phyloP scores from a whole-genome alignment of 2,888 invertebrate genomes.

The Pseudeuparius sepicola region DNA sequence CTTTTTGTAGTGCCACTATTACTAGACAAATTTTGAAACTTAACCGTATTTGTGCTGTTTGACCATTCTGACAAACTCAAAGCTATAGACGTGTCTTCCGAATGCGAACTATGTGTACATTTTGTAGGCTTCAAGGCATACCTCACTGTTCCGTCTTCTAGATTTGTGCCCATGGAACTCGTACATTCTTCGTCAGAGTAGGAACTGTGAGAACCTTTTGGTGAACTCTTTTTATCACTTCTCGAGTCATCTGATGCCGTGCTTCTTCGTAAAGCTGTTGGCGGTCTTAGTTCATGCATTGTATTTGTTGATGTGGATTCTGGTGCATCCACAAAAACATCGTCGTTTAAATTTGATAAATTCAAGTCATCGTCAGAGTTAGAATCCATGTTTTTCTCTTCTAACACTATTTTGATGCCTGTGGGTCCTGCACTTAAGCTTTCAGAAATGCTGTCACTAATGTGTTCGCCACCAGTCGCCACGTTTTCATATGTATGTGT shows the following conservation, averaged over 20 bases:
- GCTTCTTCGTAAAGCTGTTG: constrained; percentile 36
- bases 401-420: constrained; percentile 37
- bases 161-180: constrained; percentile 65
- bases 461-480: constrained; percentile 29
- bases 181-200: constrained; percentile 60
- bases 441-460: constrained; percentile 34
- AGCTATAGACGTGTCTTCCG: constrained; percentile 79
- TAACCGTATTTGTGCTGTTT: constrained; percentile 75
- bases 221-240: constrained; percentile 30
- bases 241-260: constrained; percentile 38
- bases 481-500: constrained; percentile 39
- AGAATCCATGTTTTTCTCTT: constrained; percentile 34
- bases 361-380: constrained; percentile 44
- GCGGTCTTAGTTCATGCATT: constrained; percentile 34
- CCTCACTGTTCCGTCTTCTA: constrained; percentile 69
- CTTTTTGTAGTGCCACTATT: constrained; percentile 48
- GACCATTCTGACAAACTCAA: constrained; percentile 83
- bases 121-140: constrained; percentile 70
- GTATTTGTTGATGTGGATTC: constrained; percentile 28
- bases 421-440: constrained; percentile 37
- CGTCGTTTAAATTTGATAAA: constrained; percentile 39
- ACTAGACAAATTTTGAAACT: constrained; percentile 66
- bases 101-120: constrained; percentile 74
- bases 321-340: constrained; percentile 38
- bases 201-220: constrained; percentile 50